These are phyloP conservation scores for Apamea crenata DNA, from an alignment of 2,888 invertebrate genomes.

Conservation along the genomic window DNA sequence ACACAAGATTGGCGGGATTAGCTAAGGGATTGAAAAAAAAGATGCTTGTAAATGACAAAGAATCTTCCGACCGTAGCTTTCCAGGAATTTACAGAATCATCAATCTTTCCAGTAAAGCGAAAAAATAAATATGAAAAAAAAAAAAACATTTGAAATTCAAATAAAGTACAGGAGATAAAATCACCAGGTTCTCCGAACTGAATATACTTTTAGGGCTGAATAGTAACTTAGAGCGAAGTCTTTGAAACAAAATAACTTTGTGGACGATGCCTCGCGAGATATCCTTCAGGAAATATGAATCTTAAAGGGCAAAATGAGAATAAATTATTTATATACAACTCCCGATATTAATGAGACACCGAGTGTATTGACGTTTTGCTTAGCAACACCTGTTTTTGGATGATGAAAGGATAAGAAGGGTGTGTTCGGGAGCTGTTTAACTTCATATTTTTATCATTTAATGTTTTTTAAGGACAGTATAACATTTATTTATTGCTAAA, in stretches of 20 bases:
- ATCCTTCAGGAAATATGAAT: conserved; percentile 70
- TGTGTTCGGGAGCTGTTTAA: background rate
- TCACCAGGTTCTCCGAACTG: conserved; percentile 60
- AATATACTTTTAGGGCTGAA: conserved; percentile 69
- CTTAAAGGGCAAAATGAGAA: conserved; percentile 62
- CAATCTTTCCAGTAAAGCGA: background rate
- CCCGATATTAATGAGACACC: conserved; percentile 58
- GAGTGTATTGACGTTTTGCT: conserved; percentile 17
- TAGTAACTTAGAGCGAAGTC: conserved; percentile 60
- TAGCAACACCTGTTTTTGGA: conserved; percentile 23
- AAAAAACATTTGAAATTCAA: conserved; percentile 41
- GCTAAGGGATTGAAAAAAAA: background rate
- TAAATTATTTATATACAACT: conserved; percentile 67
- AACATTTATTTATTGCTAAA: too few relatives aligned
- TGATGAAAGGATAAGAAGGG: conserved; percentile 6
- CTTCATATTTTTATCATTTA: background rate
- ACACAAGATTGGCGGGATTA: too few relatives aligned
- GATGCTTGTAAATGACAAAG: background rate
- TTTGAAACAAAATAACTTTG: conserved; percentile 74
- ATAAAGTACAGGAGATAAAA: conserved; percentile 51
- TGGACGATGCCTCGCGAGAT: conserved; percentile 64
- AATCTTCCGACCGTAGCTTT: background rate
- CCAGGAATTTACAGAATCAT: background rate
- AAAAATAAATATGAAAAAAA: conserved; percentile 12
- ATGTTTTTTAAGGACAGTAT: background rate